Base-by-base conservation (phyloP, 53 echinoderm and acorn worm species). In the Temnopleurus reevesii region DNA sequence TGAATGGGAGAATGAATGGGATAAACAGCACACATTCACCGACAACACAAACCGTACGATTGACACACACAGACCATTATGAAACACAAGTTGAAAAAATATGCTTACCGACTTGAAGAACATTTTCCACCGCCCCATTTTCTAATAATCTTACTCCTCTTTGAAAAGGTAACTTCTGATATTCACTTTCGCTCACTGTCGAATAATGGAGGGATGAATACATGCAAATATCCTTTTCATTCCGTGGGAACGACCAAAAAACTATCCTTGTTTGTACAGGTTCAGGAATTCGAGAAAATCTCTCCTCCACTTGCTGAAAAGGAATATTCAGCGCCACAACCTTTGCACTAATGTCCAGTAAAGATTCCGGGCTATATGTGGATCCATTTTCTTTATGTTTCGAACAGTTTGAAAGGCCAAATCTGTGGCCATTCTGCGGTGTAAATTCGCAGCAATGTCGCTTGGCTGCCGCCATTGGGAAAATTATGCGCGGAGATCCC, bases 211-310 rank as follows among this genome's bases (percentile, higher is more conserved):
- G 91, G 43, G 99, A 99, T 81, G 99, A 99, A 93, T 99, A 99
- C 99, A 99, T 99, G 90, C 99, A 99, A 83, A 99, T 99, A 92
- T 99, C 99, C 95, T 99, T 99, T 46, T 99, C 99, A 90, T 99
- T 99, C 66, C 99, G 93, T 64, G 99, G 99, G 81, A 99, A 99
- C 61, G 99, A 99, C 99, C 99, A 99, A 90, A 93, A 99, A 80
- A 99, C 96, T 89, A 99, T 99, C 92, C 95, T 93, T 87, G 93
- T 99, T 90, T 99, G 99, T 54, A 99, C 99, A 53, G 99, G 99
- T 91, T 99, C 99, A 64, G 99, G 99, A 91, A 99, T 99, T 51
- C 99, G 94, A 64, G 99, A 99, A 96, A 94, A 99, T 82, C 99
- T 90, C 84, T 99, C 99, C 53, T 99, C 99, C 83, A 99, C 99